Base-by-base conservation (phyloP, 2,888 invertebrate genomes). In the Acleris laterana region DNA sequence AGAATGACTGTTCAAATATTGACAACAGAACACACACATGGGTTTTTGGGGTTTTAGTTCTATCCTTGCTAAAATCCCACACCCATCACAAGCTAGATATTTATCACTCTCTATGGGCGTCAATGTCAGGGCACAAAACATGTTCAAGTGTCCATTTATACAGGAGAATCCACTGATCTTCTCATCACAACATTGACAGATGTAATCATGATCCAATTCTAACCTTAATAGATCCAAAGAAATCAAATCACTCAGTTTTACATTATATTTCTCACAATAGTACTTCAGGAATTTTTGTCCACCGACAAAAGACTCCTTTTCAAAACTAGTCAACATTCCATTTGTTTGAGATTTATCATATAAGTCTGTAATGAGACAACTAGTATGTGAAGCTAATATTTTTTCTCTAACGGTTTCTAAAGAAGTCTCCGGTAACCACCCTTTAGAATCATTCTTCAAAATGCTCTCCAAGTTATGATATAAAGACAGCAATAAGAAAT, bases 11-110 rank as follows among this genome's bases (percentile, higher is more conserved):
- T 59, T 68, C 62, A 89, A 81, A 72, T 76, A 70, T 60, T 81
- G 71, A 79, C 91, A 91, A 83, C 93, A 93, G 63, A 85, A 87
- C 5, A 86, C 68, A 81, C 93, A 93, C 22, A 75, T 64, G 11
- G 84, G 82, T n/a, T 79, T 78, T 5, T 76, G 70, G 13, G 68
- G 5, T 52, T 68, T 69, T 50, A 90, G 70, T 59, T 90, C 89
- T 19, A 68, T 62, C 57, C 82, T 79, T 9, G 87, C 88, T 5
- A 80, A 83, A 1, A 76, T 63, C 19, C 78, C 75, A 70, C 93
- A 93, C 53, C 78, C 70, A 46, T 73, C 79, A 74, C 93, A 93
- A 0, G 79, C 50, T 1, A 93, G 71, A 71, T 92, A 91, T 59
- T 88, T 76, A 68, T 80, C 71, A 69, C 58, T 67, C 17, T 79